Conservation (phyloP, 2,797 vertebrate genomes). For the Pseudocheirus occidentalis region DNA sequence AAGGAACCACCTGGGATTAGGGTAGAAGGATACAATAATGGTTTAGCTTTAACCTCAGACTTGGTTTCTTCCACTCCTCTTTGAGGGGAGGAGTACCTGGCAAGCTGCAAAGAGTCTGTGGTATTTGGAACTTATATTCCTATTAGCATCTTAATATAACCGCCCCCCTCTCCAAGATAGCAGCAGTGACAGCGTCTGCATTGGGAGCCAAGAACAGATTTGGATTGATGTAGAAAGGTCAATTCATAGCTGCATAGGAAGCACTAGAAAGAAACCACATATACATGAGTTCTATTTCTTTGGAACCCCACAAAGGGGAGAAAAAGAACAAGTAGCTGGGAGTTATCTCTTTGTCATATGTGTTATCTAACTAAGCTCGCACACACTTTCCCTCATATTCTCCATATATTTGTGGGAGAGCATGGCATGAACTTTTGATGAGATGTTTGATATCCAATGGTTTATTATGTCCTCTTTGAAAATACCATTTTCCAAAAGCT, state of each 20-base stretch:
- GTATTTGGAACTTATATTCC: not conserved
- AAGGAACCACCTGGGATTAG: not conserved
- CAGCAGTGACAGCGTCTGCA: not conserved
- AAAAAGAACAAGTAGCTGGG: not conserved
- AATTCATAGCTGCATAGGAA: not conserved
- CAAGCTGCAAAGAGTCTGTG: not conserved
- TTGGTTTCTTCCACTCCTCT: not conserved
- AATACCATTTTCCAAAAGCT: not conserved
- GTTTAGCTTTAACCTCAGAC: not conserved
- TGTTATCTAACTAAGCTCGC: not conserved
- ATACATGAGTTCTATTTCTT: not conserved
- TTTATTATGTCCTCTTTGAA: not conserved
- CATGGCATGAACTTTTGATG: not conserved
- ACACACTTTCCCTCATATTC: not conserved
- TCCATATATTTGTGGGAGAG: not conserved
- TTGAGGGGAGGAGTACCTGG: not conserved
- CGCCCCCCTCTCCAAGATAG: not conserved
- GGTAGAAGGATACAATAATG: not conserved
- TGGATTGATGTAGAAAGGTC: not conserved
- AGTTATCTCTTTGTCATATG: not conserved
- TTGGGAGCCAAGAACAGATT: not conserved
- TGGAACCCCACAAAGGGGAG: not conserved
- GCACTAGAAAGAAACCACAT: not conserved
- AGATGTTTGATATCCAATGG: not conserved
- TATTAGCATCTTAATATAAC: not conserved